Conservation (phyloP, 1,140 invertebrate species). For the Potamilus streckersoni region DNA sequence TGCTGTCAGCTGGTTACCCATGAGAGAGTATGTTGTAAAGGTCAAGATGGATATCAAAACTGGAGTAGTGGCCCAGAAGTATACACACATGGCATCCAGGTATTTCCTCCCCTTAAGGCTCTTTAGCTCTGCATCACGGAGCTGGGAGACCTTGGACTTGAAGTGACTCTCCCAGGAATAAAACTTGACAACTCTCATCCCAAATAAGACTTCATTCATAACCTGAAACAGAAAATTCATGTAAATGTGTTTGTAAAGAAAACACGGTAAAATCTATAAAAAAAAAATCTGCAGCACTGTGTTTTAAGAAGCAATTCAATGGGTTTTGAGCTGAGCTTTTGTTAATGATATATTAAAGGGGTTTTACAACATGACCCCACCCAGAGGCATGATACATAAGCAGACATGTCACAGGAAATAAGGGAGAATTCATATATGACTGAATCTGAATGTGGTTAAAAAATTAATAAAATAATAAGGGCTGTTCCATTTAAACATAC, state of each 20-base stretch:
- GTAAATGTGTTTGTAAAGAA: not conserved
- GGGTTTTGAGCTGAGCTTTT: no score
- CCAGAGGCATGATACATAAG: no score
- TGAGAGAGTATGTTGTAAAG: constrained; percentile 87
- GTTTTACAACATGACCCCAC: no score
- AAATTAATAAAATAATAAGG: no score
- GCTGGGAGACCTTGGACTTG: constrained; percentile 73
- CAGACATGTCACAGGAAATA: no score
- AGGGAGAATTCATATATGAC: no score
- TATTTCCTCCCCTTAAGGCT: constrained; percentile 83
- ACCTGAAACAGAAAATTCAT: constrained; percentile 66
- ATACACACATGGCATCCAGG: constrained; percentile 98
- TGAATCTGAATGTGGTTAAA: no score
- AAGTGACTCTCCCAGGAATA: constrained; percentile 96
- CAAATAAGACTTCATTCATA: constrained; percentile 88
- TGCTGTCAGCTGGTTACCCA: constrained; percentile 85
- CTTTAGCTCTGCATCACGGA: constrained; percentile 59
- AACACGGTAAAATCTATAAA: not conserved
- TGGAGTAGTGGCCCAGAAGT: constrained; percentile 99
- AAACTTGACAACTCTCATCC: constrained; percentile 91
- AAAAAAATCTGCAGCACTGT: no score
- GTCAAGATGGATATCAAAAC: constrained; percentile 93
- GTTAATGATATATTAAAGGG: no score
- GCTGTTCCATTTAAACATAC: no score
- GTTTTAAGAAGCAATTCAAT: no score